These are phyloP conservation scores for Zaprionus ghesquierei DNA, from an alignment of 1,140 invertebrate genomes.

Conservation along the genomic window DNA sequence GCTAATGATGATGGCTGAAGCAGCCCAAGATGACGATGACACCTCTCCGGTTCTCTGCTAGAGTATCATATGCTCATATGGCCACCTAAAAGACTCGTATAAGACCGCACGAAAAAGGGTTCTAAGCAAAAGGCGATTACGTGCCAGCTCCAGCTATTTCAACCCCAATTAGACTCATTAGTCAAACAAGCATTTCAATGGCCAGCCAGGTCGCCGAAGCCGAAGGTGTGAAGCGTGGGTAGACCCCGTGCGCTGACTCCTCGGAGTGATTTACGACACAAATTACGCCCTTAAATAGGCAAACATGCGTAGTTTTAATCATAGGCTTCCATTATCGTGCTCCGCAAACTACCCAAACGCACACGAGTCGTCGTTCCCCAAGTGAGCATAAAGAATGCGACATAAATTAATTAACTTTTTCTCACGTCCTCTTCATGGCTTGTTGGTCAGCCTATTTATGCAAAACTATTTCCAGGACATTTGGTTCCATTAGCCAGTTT, in stretches of 20 bases:
- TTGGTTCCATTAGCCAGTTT: slow-evolving; percentile 8
- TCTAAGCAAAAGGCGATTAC: slow-evolving; percentile 51
- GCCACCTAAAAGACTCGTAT: slow-evolving; percentile 43
- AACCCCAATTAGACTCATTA: slow-evolving; percentile 80
- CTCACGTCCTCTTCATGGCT: slow-evolving; percentile 58
- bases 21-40: slow-evolving; percentile 57
- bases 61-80: slow-evolving; percentile 44
- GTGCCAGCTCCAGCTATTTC: slow-evolving; percentile 43
- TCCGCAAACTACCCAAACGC: slow-evolving; percentile 34
- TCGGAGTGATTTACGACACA: slow-evolving; percentile 77
- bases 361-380: slow-evolving; percentile 34
- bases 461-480: slow-evolving; percentile 62
- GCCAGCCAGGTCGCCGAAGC: slow-evolving; percentile 15
- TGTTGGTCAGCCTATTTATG: slow-evolving; percentile 55
- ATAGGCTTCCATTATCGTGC: slow-evolving; percentile 64
- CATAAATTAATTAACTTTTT: slow-evolving; percentile 81
- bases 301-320: slow-evolving; percentile 81
- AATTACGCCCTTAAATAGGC: slow-evolving; percentile 78
- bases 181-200: slow-evolving; percentile 46
- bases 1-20: slow-evolving; percentile 74
- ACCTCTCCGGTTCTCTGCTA: slow-evolving; percentile 55
- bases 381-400: slow-evolving; percentile 72
- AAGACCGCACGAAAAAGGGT: slow-evolving; percentile 56
- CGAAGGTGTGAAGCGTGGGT: slow-evolving; percentile 69
- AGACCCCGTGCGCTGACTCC: slow-evolving; percentile 22